Evolutionary conservation across 2,888 invertebrate genomes (phyloP).

Genomic region (Drosophila nr. perissopoda): DNA sequence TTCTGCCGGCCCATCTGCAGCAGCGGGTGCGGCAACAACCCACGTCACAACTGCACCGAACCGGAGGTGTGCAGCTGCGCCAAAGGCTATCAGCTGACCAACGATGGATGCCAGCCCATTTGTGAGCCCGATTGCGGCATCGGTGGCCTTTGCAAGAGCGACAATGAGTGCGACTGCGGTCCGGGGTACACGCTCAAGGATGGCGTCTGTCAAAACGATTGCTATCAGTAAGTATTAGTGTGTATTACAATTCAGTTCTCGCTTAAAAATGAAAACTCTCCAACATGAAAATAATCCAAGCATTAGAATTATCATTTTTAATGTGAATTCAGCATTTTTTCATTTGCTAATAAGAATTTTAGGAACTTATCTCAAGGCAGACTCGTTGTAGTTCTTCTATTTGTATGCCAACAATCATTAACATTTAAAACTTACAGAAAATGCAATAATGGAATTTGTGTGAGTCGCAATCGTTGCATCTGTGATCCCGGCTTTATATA

Average conservation of each 20-base stretch:
- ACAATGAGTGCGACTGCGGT: conserved; percentile 87
- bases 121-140: conserved; percentile 82
- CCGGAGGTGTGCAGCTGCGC: conserved; percentile 85
- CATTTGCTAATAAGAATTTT: not conserved
- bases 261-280: not conserved
- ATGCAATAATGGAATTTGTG: conserved; percentile 83
- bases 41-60: conserved; percentile 81
- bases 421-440: conserved; percentile 61
- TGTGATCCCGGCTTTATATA: conserved; percentile 83
- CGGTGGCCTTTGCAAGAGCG: conserved; percentile 87
- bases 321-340: not conserved
- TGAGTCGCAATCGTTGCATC: conserved; percentile 83
- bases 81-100: conserved; percentile 83
- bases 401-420: not conserved
- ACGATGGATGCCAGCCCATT: conserved; percentile 78
- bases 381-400: not conserved
- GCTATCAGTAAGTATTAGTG: conserved; percentile 81
- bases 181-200: conserved; percentile 85
- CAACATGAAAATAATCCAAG: not conserved
- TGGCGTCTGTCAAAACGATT: conserved; percentile 83
- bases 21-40: conserved; percentile 71
- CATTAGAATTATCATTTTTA: not conserved
- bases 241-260: not conserved
- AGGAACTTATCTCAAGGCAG: not conserved
- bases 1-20: conserved; percentile 88